A percentile compares a stretch with the other conserved stretches of the same genome.
These are phyloP conservation scores for Flexamia atlantica DNA, from an alignment of 2,888 invertebrate species.

Conservation along the genomic window DNA sequence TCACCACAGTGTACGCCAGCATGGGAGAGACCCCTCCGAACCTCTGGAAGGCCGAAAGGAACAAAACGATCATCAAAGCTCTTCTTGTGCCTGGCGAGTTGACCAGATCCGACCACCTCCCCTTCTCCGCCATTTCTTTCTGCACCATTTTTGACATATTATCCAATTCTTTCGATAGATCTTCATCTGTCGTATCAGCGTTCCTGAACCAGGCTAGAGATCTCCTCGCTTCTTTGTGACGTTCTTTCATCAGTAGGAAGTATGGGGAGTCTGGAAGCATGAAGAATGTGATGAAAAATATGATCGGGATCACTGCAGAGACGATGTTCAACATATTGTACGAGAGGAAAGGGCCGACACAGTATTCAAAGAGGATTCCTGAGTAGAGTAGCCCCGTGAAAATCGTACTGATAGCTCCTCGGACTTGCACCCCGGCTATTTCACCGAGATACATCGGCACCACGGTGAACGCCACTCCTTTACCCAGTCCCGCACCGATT, in stretches of 20 bases:
- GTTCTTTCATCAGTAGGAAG: constrained; percentile 61
- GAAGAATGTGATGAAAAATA: constrained; percentile 75
- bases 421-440: constrained; percentile 69
- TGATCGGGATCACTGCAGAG: constrained; percentile 75
- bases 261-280: constrained; percentile 63
- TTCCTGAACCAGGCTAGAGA: constrained; percentile 79
- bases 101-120: constrained; percentile 65
- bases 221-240: constrained; percentile 72
- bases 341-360: constrained; percentile 66
- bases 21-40: constrained; percentile 68
- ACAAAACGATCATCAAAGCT: constrained; percentile 65
- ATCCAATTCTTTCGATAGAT: constrained; percentile 72
- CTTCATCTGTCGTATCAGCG: constrained; percentile 78
- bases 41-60: constrained; percentile 65
- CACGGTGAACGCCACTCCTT: constrained; percentile 70
- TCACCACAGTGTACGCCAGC: constrained; percentile 67
- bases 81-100: constrained; percentile 61
- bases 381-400: constrained; percentile 69
- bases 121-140: constrained; percentile 67
- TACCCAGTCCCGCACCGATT: constrained; percentile 69
- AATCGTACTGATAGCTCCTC: constrained; percentile 70
- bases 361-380: constrained; percentile 69
- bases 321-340: constrained; percentile 66
- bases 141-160: constrained; percentile 64
- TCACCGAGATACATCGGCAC: constrained; percentile 71